phyloP scores from a whole-genome alignment of 2,113 vertebrate species.

The Microcebus ravelobensis region DNA sequence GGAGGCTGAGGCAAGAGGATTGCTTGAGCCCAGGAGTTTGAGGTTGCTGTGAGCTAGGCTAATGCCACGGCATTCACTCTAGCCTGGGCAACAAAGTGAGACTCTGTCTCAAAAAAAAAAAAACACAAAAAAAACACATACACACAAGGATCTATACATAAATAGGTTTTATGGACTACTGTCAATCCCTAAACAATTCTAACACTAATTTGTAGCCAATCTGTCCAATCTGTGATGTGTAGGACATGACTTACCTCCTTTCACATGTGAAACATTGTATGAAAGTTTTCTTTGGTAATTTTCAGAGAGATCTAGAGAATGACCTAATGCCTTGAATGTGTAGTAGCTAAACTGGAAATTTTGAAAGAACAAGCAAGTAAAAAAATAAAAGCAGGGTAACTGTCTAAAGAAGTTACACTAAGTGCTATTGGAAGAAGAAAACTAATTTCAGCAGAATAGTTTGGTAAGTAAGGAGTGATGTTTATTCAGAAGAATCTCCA shows the following conservation, averaged over 20 bases:
- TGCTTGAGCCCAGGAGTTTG: no score
- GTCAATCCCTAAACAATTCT: background rate
- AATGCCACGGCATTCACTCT: no score
- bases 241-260: background rate
- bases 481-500: background rate
- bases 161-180: background rate
- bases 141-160: background rate
- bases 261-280: background rate
- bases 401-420: background rate
- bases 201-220: background rate
- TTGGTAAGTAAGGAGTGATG: background rate
- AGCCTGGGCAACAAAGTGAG: no score
- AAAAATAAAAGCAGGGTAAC: background rate
- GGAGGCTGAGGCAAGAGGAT: no score
- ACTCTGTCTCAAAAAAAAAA: no score
- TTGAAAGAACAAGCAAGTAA: background rate
- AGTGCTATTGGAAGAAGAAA: background rate
- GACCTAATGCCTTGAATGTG: background rate
- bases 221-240: background rate
- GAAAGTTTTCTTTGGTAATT: background rate
- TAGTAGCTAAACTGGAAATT: background rate
- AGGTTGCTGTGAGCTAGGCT: no score
- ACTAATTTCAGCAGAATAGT: background rate
- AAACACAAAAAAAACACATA: no score
- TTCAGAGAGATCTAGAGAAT: background rate